phyloP scores from a whole-genome alignment of 2,113 vertebrate species.

The Pardalotus punctatus region DNA sequence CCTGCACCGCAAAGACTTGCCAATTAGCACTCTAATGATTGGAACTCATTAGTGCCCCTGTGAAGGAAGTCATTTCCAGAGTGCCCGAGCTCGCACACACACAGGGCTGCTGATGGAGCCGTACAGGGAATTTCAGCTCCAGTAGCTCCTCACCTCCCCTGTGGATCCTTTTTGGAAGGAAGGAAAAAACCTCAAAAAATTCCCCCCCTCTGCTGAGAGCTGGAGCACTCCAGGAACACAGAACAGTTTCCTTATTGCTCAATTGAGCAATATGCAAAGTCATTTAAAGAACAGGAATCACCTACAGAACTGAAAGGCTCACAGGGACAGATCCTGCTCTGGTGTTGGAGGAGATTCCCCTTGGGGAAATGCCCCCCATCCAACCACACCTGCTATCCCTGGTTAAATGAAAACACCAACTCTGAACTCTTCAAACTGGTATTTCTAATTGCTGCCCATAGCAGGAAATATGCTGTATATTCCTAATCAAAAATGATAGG shows the following conservation, averaged over 20 bases:
- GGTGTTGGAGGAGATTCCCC: accelerated
- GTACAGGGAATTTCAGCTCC: not conserved
- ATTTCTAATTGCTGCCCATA: not conserved
- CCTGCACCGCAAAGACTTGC: not conserved
- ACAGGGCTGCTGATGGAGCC: not conserved
- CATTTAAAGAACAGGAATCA: not conserved
- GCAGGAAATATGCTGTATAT: accelerated
- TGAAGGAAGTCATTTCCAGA: not conserved
- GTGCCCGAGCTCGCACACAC: not conserved
- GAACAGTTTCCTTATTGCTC: not conserved
- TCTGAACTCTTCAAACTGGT: no score
- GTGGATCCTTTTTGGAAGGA: not conserved
- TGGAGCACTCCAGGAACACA: not conserved
- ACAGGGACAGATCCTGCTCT: accelerated
- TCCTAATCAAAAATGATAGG: not conserved
- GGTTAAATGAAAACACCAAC: accelerated
- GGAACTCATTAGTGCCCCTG: not conserved
- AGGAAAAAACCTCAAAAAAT: not conserved
- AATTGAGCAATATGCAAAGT: accelerated
- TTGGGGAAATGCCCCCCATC: not conserved
- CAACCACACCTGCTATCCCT: accelerated
- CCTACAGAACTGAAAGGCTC: not conserved
- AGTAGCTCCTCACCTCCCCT: not conserved
- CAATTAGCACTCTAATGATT: not conserved
- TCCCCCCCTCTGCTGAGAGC: not conserved